phyloP scores from a whole-genome alignment of 2,797 vertebrate genomes.

The Trachops cirrhosus region DNA sequence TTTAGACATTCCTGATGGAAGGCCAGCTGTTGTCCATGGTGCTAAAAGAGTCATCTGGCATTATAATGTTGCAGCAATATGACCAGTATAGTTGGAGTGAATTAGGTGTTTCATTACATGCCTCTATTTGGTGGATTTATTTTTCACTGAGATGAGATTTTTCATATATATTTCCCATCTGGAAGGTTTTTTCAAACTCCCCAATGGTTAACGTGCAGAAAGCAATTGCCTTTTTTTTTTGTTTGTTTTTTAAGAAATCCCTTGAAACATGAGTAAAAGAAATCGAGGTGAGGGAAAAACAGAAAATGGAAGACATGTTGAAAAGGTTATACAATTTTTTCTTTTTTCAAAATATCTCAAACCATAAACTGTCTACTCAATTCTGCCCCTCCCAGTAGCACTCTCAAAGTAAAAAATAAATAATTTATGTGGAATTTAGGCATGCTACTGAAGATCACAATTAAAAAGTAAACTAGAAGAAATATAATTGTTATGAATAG shows the following conservation, averaged over 20 bases:
- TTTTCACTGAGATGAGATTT: slow-evolving; percentile 78
- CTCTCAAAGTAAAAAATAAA: neutral
- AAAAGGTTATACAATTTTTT: slow-evolving; percentile 49
- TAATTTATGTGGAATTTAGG: neutral
- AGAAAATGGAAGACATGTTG: slow-evolving; percentile 46
- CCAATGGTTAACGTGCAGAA: slow-evolving; percentile 75
- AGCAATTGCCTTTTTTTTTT: slow-evolving; percentile 67
- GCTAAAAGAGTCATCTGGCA: slow-evolving; percentile 71
- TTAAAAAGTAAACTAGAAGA: neutral
- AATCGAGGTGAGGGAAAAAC: slow-evolving; percentile 44
- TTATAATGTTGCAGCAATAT: slow-evolving; percentile 75
- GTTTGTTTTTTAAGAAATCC: slow-evolving; percentile 15
- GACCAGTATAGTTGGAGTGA: slow-evolving; percentile 74
- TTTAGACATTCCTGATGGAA: slow-evolving; percentile 63
- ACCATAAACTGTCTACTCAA: neutral
- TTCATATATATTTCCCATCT: slow-evolving; percentile 79
- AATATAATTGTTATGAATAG: neutral
- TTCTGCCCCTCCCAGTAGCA: neutral
- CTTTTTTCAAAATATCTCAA: slow-evolving; percentile 37
- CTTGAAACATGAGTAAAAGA: slow-evolving; percentile 46
- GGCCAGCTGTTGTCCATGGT: slow-evolving; percentile 76
- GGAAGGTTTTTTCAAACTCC: slow-evolving; percentile 71
- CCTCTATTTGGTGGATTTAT: slow-evolving; percentile 78
- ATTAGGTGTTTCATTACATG: slow-evolving; percentile 77
- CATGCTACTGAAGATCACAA: neutral